Percentiles rank a stretch among this genome's conserved stretches.
These are phyloP conservation scores for Lamprologus tigripictilis DNA, from an alignment of 2,113 vertebrate genomes.

Conservation along the genomic window DNA sequence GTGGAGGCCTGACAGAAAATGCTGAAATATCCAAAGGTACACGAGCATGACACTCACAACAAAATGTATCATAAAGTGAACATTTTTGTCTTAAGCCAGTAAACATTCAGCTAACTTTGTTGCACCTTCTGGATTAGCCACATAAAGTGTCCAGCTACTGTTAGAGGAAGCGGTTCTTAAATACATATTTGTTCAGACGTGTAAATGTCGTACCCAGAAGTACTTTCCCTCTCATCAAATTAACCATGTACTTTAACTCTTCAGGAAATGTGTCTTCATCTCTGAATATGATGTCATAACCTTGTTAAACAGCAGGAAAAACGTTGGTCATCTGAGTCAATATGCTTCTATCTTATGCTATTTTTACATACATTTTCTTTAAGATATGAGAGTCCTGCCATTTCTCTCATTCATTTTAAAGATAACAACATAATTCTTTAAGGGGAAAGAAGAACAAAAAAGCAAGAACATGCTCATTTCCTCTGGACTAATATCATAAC, in stretches of 20 bases:
- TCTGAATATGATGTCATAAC: not conserved
- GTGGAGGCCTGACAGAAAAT: constrained; percentile 91
- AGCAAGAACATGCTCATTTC: not conserved
- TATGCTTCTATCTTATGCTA: not conserved
- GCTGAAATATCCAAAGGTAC: constrained; percentile 95
- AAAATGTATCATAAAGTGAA: not conserved
- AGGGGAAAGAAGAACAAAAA: not conserved
- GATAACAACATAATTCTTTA: not conserved
- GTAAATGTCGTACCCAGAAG: not conserved
- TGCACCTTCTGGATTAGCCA: not conserved
- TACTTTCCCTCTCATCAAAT: not conserved
- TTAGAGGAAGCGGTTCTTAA: not conserved
- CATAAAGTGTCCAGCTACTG: not conserved
- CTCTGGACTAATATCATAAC: not conserved
- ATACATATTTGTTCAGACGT: not conserved
- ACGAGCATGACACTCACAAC: not conserved
- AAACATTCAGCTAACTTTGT: not conserved
- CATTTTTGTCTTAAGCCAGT: not conserved
- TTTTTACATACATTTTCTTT: not conserved
- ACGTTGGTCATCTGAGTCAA: not conserved
- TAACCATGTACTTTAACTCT: not conserved
- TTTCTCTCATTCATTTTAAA: not conserved
- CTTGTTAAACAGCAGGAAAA: not conserved
- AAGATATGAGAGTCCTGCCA: not conserved
- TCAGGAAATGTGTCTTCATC: not conserved